A percentile compares a stretch with the other conserved stretches of the same genome.
Evolutionary conservation across 1,140 invertebrate genomes (phyloP).

Genomic region (Drosophila murphyi): DNA sequence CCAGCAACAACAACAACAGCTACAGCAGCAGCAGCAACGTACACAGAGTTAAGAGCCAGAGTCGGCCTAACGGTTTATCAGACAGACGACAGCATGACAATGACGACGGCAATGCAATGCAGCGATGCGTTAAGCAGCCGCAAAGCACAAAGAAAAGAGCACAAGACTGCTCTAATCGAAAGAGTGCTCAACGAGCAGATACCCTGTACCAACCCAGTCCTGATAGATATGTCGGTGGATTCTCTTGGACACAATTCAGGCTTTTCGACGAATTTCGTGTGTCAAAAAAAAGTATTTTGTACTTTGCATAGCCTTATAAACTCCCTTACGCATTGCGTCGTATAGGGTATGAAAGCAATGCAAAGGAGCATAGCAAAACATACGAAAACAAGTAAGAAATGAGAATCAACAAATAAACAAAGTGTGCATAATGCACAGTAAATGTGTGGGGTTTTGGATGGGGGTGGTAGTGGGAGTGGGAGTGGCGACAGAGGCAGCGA

Average conservation of each 20-base stretch:
- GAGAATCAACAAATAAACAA: slow-evolving; percentile 20
- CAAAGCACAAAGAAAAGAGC: slow-evolving; percentile 32
- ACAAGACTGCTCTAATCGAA: background rate
- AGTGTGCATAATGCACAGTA: slow-evolving; percentile 16
- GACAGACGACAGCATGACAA: slow-evolving; percentile 10
- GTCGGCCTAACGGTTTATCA: slow-evolving; percentile 46
- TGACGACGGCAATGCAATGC: slow-evolving; percentile 15
- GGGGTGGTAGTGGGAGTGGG: too few species aligned
- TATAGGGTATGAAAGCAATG: slow-evolving; percentile 4
- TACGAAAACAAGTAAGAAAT: slow-evolving; percentile 2
- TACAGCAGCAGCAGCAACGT: background rate
- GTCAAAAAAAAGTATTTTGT: too few species aligned
- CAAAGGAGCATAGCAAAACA: slow-evolving; percentile 1
- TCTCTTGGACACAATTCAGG: too few species aligned
- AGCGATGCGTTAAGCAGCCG: slow-evolving; percentile 52
- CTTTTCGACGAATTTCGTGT: too few species aligned
- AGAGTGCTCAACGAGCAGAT: background rate
- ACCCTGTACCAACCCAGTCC: background rate
- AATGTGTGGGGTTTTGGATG: background rate
- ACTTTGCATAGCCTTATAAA: background rate
- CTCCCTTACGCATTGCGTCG: background rate
- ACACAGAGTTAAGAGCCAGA: slow-evolving; percentile 5
- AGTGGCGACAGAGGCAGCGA: too few species aligned
- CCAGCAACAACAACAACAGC: background rate
- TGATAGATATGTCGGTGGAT: too few species aligned